Evolutionary conservation across 2,888 invertebrate genomes (phyloP), one percentile per base, ranked within the genome.

Genomic region (Cosmia pyralina): DNA sequence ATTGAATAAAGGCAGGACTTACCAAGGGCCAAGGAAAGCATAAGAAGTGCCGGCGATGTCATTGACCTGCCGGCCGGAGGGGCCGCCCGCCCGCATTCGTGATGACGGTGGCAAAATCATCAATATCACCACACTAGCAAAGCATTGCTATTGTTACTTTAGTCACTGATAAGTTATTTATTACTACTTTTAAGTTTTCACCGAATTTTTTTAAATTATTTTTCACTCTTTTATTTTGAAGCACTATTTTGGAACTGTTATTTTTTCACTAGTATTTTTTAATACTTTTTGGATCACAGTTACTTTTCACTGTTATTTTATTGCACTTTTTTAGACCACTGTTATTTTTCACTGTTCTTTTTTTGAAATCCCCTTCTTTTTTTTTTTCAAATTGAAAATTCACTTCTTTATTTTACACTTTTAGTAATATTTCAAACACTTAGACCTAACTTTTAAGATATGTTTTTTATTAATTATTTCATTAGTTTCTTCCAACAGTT

Each of bases 41-140:
- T 91, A 68, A 91, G 72, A 64, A 93, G 89, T 90, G 93, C 93
- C 92, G 94, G 92, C 94, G 95, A 91, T 93, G 93, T 94, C 95
- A 95, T 95, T 94, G 95, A 95, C 95, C 93, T 93, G 93, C 92
- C 94, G 94, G 94, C 93, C 93, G 84, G 83, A 78, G 75, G 90
- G 92, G 92, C 93, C 92, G 90, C 82, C 83, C 90, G 92, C 91
- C 94, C 90, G 90, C 95, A 94, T 94, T 88, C 93, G 94, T 91
- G 88, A 75, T 83, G 88, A 91, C 88, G 85, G 84, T 87, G 87
- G 82, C 84, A 89, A 87, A 90, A 93, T 90, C 94, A 94, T 94
- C 90, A 93, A 93, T 90, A 80, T 79, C 85, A 78, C 81, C 86
- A 86, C 88, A 79, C 87, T 91, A 90, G 79, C 81, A 76, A 73